These are phyloP conservation scores for Plusia festucae DNA, from an alignment of 2,888 invertebrate species.

Conservation along the genomic window DNA sequence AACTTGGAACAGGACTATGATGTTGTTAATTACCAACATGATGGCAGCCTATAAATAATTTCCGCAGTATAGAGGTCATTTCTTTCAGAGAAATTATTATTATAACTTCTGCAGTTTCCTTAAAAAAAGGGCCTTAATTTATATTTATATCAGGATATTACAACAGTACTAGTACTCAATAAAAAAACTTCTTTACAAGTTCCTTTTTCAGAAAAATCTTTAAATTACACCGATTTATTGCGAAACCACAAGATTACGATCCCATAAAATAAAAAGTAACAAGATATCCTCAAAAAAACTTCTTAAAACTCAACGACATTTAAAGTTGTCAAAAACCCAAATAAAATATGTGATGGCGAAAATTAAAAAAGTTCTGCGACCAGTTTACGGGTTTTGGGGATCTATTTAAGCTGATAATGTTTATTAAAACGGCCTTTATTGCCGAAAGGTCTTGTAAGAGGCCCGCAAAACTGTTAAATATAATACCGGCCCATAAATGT, in stretches of 20 bases:
- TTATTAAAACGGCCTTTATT: conserved; percentile 3
- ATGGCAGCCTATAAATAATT: too few species aligned
- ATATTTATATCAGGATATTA: background rate
- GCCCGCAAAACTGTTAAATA: too few species aligned
- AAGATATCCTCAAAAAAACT: conserved; percentile 2
- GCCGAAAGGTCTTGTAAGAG: background rate
- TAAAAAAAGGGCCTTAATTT: too few species aligned
- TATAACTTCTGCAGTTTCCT: too few species aligned
- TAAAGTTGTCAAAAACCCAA: background rate
- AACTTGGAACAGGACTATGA: too few species aligned
- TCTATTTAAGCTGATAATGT: conserved; percentile 5
- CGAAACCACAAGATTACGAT: background rate
- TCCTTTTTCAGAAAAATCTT: conserved; percentile 4
- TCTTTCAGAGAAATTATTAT: too few species aligned
- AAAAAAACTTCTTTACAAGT: background rate
- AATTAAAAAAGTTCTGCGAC: conserved; percentile 2
- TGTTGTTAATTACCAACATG: too few species aligned
- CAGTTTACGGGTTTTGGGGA: background rate
- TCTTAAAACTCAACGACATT: background rate
- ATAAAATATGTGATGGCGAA: conserved; percentile 9
- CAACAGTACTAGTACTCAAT: background rate
- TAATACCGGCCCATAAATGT: too few species aligned
- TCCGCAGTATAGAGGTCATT: too few species aligned
- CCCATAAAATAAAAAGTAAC: conserved; percentile 5
- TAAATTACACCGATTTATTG: background rate